Base-by-base conservation (phyloP, 2,888 invertebrate genomes). In the Macropis europaea region DNA sequence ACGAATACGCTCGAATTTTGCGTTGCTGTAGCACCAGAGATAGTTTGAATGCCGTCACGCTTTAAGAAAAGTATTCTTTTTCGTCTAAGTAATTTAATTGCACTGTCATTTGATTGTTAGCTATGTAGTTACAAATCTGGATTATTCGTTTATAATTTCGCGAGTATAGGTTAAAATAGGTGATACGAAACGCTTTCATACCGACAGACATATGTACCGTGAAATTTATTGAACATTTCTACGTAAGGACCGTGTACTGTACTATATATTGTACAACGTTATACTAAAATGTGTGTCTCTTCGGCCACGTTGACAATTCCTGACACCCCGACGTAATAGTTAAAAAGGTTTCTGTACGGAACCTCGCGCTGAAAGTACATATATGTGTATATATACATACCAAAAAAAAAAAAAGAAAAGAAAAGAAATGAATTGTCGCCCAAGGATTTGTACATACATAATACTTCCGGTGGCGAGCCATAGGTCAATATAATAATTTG, bases 391-490 rank as follows among this genome's bases (percentile, higher is more conserved):
- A 76, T 76, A 76, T 66, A 62, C 40, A 66, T 71, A 78, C 62
- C 43, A 75, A 54, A 64, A 56, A 61, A 40, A 15, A 15, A 52
- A 38, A 56, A 34, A 36, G 28, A 47, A 36, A 56, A n/a, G n/a
- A 42, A 47, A 45, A 45, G 54, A 36, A 30, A 32, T 53, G 30
- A 68, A 64, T 40, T 34, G 43, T 66, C 52, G 70, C 63, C 63
- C 52, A 63, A 66, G 56, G 53, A 68, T 72, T 71, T 78, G 79
- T 78, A 78, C 61, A 79, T 76, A 76, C 40, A 59, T 60, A 60
- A 43, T 22, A 62, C 63, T 60, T 59, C 47, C 26, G 43, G 17
- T 48, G 66, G 64, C 66, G 70, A 70, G 42, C 19, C 38, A 57
- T 66, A 63, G 60, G 19, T 68, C 26, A 42, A 63, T 73, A 36